A percentile compares a stretch with the other conserved stretches of the same genome.
These are phyloP conservation scores for Sebastes itinus DNA, from an alignment of 2,797 vertebrate species.

Conservation along the genomic window DNA sequence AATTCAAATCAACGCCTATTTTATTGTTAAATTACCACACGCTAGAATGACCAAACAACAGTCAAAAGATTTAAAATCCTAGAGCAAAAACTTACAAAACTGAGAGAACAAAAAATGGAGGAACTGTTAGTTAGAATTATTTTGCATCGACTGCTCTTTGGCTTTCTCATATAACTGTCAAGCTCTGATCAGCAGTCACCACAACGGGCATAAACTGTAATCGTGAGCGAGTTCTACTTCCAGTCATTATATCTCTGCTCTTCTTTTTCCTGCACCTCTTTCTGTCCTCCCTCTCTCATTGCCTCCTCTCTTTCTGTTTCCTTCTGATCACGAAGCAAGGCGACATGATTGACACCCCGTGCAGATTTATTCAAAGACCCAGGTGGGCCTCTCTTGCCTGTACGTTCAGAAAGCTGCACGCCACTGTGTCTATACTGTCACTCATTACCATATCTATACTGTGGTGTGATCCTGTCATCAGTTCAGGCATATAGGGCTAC, in stretches of 20 bases:
- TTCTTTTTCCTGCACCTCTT: slow-evolving; percentile 7
- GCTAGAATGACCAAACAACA: not conserved
- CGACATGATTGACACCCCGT: slow-evolving; percentile 64
- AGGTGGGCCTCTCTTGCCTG: slow-evolving; percentile 63
- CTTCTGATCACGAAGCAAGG: slow-evolving; percentile 57
- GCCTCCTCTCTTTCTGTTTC: not conserved
- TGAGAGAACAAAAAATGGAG: not conserved
- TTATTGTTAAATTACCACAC: not conserved
- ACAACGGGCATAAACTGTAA: slow-evolving; percentile 10
- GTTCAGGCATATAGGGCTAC: slow-evolving; percentile 54
- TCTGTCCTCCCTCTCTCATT: not conserved
- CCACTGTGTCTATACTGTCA: slow-evolving; percentile 56
- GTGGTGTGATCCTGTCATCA: slow-evolving; percentile 59
- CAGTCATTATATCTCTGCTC: slow-evolving; percentile 20
- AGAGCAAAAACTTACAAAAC: not conserved
- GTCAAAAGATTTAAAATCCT: not conserved
- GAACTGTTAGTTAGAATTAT: not conserved
- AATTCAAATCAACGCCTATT: not conserved
- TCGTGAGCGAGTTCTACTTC: slow-evolving; percentile 29
- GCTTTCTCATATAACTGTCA: not conserved
- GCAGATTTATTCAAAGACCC: slow-evolving; percentile 68
- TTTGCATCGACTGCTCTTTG: not conserved
- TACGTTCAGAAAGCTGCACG: slow-evolving; percentile 43
- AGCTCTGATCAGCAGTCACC: slow-evolving; percentile 5
- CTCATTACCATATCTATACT: slow-evolving; percentile 70